Percentiles rank a stretch among this genome's conserved stretches.
Evolutionary conservation across 2,888 invertebrate genomes (phyloP).

Genomic region (Emmelina monodactyla): DNA sequence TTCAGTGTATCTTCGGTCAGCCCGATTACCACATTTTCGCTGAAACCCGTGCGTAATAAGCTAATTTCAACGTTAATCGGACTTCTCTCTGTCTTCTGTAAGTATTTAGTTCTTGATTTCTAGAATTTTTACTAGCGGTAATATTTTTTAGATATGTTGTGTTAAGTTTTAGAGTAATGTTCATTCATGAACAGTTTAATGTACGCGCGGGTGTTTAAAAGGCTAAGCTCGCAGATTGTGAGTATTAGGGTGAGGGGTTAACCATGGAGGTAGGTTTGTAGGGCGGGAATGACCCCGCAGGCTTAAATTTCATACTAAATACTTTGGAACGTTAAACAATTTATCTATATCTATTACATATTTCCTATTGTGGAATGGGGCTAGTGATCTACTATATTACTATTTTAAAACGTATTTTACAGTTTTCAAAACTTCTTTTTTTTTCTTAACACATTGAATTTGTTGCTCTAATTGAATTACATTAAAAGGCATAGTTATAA

Average conservation of each 20-base stretch:
- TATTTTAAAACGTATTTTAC: too few relatives aligned
- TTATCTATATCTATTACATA: too few relatives aligned
- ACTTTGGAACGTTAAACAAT: too few relatives aligned
- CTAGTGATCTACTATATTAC: too few relatives aligned
- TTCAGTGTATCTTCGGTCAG: conserved; percentile 48
- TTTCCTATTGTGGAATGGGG: too few relatives aligned
- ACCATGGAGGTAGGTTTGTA: conserved; percentile 30
- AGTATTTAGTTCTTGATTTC: background rate
- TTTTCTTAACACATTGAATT: too few relatives aligned
- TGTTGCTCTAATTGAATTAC: too few relatives aligned
- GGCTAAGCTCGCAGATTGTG: background rate
- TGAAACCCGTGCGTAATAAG: conserved; percentile 38
- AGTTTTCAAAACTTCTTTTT: too few relatives aligned
- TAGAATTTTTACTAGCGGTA: too few relatives aligned
- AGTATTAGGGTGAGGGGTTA: conserved; percentile 18
- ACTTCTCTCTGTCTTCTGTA: conserved; percentile 23
- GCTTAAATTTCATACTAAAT: too few relatives aligned
- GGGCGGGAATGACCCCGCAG: conserved; percentile 37
- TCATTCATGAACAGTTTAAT: conserved; percentile 27
- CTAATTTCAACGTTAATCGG: conserved; percentile 27
- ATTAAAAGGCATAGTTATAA: too few relatives aligned
- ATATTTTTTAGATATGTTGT: too few relatives aligned
- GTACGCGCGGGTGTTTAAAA: conserved; percentile 8
- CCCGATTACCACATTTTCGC: conserved; percentile 34
- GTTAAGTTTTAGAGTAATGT: conserved; percentile 12